phyloP scores from a whole-genome alignment of 2,797 vertebrate species.

The Rhinatrema bivittatum region DNA sequence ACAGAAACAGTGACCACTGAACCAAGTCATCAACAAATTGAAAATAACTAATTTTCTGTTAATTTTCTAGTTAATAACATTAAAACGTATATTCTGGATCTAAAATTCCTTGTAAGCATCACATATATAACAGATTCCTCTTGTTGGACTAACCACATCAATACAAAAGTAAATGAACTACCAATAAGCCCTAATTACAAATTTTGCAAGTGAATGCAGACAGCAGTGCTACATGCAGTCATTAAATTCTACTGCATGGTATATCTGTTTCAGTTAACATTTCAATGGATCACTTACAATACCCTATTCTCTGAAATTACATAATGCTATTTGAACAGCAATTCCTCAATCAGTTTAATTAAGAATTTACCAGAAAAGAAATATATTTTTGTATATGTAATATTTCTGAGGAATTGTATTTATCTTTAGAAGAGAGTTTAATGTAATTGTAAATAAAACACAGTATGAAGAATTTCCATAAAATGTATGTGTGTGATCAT shows the following conservation, averaged over 20 bases:
- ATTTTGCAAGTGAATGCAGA: conserved; percentile 94
- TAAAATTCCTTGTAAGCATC: conserved; percentile 32
- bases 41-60: too few relatives aligned
- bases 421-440: too few relatives aligned
- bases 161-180: conserved; percentile 88
- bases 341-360: conserved; percentile 73
- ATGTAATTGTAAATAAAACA: too few relatives aligned
- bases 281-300: conserved; percentile 91
- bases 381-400: conserved; percentile 43
- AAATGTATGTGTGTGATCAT: too few relatives aligned
- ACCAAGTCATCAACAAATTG: too few relatives aligned
- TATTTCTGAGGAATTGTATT: conserved; percentile 35
- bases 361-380: conserved; percentile 50
- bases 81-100: too few relatives aligned
- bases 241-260: conserved; percentile 82
- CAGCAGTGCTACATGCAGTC: conserved; percentile 75
- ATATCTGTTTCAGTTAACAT: conserved; percentile 89
- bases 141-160: conserved; percentile 74
- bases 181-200: conserved; percentile 79
- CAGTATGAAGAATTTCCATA: too few relatives aligned
- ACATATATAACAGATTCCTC: conserved; percentile 53
- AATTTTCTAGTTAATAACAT: too few relatives aligned
- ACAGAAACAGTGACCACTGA: too few relatives aligned
- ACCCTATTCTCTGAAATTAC: conserved; percentile 75
- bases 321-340: conserved; percentile 74